Percentiles rank a stretch among this genome's conserved stretches.
Conservation (phyloP, 2,888 invertebrate species). For the Onchidella celtica region DNA sequence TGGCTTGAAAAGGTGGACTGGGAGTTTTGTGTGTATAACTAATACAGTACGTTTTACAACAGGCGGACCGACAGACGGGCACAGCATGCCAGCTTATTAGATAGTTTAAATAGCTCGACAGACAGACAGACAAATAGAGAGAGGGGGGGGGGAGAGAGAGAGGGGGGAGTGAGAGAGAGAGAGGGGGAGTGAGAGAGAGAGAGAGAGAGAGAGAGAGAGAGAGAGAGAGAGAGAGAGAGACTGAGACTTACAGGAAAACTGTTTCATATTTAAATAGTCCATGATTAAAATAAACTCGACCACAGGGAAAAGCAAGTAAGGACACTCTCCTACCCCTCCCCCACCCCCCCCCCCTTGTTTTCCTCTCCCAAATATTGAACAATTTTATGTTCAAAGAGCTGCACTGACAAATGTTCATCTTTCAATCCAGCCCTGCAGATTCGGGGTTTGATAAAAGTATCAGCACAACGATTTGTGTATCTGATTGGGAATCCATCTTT, state of each 20-base stretch:
- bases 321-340: neutral
- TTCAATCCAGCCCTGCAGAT: too few relatives aligned
- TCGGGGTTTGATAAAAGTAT: too few relatives aligned
- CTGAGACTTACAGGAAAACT: too few relatives aligned
- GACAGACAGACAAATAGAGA: neutral
- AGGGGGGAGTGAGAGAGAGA: neutral
- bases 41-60: too few relatives aligned
- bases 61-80: too few relatives aligned
- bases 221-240: constrained; percentile 5
- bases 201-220: neutral
- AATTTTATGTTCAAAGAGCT: too few relatives aligned
- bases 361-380: too few relatives aligned
- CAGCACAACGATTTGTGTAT: neutral
- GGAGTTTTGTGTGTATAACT: too few relatives aligned
- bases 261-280: neutral
- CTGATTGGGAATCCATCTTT: constrained; percentile 24
- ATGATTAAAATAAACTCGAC: neutral
- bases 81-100: neutral
- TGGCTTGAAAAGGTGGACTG: too few relatives aligned
- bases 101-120: neutral
- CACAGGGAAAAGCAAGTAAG: neutral
- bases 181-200: neutral
- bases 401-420: too few relatives aligned
- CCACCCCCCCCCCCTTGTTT: neutral
- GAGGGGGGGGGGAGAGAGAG: neutral